Evolutionary conservation across 2,888 invertebrate species (phyloP).

Genomic region (Bombyx huttoni): DNA sequence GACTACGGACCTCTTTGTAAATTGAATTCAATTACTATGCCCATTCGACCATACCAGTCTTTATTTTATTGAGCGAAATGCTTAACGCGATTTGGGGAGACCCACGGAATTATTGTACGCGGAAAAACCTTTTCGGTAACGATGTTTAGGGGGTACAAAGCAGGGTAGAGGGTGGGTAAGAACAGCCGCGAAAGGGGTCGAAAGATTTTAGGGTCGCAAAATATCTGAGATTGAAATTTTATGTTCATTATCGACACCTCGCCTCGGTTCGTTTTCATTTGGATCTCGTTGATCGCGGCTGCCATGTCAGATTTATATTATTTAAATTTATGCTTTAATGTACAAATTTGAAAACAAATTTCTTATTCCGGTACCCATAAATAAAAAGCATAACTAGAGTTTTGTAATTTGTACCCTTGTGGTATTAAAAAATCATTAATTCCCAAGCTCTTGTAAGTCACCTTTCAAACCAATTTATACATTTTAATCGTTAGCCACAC

Average conservation of each 20-base stretch:
- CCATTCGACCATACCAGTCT: slow-evolving; percentile 26
- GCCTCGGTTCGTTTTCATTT: background rate
- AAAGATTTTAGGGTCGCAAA: background rate
- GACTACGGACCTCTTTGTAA: slow-evolving; percentile 19
- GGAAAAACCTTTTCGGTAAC: slow-evolving; percentile 1
- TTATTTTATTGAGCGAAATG: slow-evolving; percentile 23
- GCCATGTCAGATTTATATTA: background rate
- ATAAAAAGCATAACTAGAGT: too few relatives aligned
- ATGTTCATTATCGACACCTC: background rate
- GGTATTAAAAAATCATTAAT: too few relatives aligned
- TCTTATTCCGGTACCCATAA: too few relatives aligned
- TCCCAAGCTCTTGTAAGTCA: too few relatives aligned
- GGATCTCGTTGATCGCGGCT: background rate
- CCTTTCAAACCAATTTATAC: too few relatives aligned
- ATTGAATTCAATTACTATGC: slow-evolving; percentile 38
- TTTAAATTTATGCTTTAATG: background rate
- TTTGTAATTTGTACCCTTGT: too few relatives aligned
- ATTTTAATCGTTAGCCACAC: too few relatives aligned
- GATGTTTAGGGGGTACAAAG: background rate
- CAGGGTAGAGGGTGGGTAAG: too few relatives aligned
- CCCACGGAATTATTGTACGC: slow-evolving; percentile 3
- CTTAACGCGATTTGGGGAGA: slow-evolving; percentile 11
- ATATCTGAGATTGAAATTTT: background rate
- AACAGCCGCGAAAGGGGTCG: background rate
- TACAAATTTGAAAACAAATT: too few relatives aligned